Percentiles rank a stretch among this genome's conserved stretches.
phyloP scores from a whole-genome alignment of 1,140 invertebrate genomes.

The Bilobella aurantiaca region DNA sequence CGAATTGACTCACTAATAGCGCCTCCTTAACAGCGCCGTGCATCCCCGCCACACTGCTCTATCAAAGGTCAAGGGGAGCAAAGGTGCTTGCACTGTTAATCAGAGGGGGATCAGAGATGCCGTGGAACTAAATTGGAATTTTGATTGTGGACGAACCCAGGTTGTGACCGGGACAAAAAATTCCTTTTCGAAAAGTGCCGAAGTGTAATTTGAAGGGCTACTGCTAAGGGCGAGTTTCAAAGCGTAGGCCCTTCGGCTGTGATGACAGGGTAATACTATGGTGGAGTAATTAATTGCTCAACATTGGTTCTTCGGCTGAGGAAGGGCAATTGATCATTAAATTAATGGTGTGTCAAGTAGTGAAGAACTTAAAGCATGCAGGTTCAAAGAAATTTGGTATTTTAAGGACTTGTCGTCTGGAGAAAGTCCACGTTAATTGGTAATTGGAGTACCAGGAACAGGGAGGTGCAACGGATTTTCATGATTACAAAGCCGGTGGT shows the following conservation, averaged over 20 bases:
- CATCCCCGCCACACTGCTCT: neutral
- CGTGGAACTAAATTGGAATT: conserved; percentile 2
- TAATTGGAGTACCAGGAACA: neutral
- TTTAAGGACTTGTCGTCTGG: neutral
- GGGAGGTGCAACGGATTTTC: too few relatives aligned
- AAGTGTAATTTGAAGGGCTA: neutral
- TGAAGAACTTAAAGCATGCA: neutral
- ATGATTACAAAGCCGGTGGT: too few relatives aligned
- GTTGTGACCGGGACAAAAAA: neutral
- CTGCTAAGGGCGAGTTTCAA: neutral
- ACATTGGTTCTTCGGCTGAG: too few relatives aligned
- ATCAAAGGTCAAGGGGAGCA: neutral
- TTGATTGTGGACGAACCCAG: conserved; percentile 4
- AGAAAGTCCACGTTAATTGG: neutral
- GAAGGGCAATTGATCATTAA: neutral
- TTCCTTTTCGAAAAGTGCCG: neutral
- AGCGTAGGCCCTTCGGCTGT: neutral
- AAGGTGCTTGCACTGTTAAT: neutral
- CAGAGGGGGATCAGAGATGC: neutral
- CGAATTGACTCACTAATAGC: neutral
- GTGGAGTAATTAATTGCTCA: conserved; percentile 4
- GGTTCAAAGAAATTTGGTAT: neutral
- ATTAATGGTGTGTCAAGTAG: conserved; percentile 5
- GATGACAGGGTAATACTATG: neutral
- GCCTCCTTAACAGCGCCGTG: neutral